Conservation (phyloP, 2,797 vertebrate species). For the Trachurus trachurus region DNA sequence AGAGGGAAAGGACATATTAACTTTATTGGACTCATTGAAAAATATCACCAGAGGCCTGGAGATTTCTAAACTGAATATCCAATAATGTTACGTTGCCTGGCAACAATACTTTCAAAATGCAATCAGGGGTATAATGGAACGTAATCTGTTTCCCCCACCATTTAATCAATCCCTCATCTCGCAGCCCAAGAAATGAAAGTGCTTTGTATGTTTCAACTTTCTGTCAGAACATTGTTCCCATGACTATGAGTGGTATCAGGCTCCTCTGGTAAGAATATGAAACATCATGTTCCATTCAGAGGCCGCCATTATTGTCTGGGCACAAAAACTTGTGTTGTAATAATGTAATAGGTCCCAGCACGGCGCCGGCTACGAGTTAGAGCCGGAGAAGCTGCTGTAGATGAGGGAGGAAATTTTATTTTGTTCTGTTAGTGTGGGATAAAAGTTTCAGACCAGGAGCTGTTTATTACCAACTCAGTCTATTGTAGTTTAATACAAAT, state of each 20-base stretch:
- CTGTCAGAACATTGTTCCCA: background rate
- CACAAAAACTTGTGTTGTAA: background rate
- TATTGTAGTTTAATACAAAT: too few relatives aligned
- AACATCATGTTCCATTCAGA: background rate
- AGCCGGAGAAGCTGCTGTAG: background rate
- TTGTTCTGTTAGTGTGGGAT: background rate
- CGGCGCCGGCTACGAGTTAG: background rate
- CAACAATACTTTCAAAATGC: constrained; percentile 68
- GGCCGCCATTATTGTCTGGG: background rate
- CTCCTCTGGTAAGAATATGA: constrained; percentile 1
- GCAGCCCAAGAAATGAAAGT: constrained; percentile 22
- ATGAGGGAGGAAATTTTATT: background rate
- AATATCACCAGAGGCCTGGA: constrained; percentile 64
- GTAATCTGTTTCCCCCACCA: constrained; percentile 51
- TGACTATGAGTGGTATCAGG: background rate
- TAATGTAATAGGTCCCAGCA: background rate
- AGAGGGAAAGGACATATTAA: constrained; percentile 37
- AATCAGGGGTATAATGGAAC: constrained; percentile 74
- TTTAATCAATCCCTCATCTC: constrained; percentile 63
- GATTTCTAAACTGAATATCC: constrained; percentile 69
- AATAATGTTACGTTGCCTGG: constrained; percentile 73
- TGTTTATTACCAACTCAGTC: too few relatives aligned
- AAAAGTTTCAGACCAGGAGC: background rate
- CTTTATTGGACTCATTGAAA: constrained; percentile 61
- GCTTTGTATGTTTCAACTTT: constrained; percentile 14